A percentile compares a stretch with the other conserved stretches of the same genome.
These are phyloP conservation scores for Pollachius pollachius DNA, from an alignment of 2,113 vertebrate species.

Conservation along the genomic window DNA sequence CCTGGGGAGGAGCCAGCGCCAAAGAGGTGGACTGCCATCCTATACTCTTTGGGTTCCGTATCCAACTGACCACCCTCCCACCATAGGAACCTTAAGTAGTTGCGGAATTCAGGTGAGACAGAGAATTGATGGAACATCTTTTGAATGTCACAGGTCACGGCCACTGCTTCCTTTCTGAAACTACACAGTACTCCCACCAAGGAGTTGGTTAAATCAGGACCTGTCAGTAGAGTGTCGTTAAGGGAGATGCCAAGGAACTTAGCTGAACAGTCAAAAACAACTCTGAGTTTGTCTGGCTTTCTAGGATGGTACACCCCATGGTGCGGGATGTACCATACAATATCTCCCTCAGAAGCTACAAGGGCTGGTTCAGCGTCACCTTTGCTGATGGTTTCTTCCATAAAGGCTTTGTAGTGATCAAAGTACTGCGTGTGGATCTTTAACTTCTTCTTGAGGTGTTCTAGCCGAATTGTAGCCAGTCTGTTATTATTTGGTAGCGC, in stretches of 20 bases:
- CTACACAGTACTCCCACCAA: slow-evolving; percentile 18
- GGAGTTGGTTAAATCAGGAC: slow-evolving; percentile 12
- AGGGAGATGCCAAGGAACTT: too few species aligned
- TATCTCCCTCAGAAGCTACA: background rate
- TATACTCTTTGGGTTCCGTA: slow-evolving; percentile 4
- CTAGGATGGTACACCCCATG: background rate
- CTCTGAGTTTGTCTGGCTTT: background rate
- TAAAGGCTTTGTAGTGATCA: background rate
- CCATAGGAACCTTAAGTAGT: slow-evolving; percentile 20
- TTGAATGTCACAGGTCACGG: slow-evolving; percentile 19
- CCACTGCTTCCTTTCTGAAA: slow-evolving; percentile 23
- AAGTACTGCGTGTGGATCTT: slow-evolving; percentile 8
- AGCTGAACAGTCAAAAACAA: slow-evolving; percentile 13
- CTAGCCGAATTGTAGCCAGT: slow-evolving; percentile 15
- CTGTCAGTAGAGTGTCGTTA: slow-evolving; percentile 4
- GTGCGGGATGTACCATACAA: background rate
- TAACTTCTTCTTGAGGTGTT: slow-evolving; percentile 19
- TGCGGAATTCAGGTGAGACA: slow-evolving; percentile 10
- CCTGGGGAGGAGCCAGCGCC: slow-evolving; percentile 15
- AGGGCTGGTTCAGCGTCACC: background rate
- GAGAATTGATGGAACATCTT: background rate
- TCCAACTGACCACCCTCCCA: slow-evolving; percentile 15
- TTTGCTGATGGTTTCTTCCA: background rate
- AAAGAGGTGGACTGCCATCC: slow-evolving; percentile 17
- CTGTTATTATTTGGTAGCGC: slow-evolving; percentile 20